These are phyloP conservation scores for Leucophora obtusa DNA, from an alignment of 2,888 invertebrate genomes.

Conservation along the genomic window DNA sequence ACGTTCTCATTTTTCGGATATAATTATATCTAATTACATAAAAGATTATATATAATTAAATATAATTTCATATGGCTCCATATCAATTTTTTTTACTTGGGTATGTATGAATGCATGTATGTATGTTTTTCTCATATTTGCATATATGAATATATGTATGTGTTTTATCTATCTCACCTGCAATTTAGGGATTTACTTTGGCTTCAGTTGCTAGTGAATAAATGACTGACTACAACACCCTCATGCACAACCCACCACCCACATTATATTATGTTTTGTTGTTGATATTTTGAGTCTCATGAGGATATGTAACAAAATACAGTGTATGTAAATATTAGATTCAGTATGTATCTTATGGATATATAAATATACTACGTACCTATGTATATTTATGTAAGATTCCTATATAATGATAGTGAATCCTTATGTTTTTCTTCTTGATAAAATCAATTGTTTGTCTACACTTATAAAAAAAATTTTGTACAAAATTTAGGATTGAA, in stretches of 20 bases:
- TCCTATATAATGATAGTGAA: constrained; percentile 28
- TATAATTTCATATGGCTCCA: no score
- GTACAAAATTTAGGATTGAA: no score
- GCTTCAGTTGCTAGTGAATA: constrained; percentile 39
- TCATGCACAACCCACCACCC: constrained; percentile 35
- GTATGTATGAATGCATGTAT: no score
- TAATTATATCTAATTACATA: no score
- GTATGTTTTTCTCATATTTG: neutral
- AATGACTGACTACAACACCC: neutral
- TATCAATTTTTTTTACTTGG: no score
- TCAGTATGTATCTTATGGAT: constrained; percentile 15
- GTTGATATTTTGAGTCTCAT: constrained; percentile 33
- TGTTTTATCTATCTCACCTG: constrained; percentile 53
- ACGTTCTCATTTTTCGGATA: no score
- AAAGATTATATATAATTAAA: no score
- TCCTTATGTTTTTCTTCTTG: constrained; percentile 35
- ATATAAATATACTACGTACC: neutral
- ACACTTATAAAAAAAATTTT: no score
- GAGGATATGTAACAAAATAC: constrained; percentile 48
- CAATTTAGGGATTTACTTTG: constrained; percentile 59
- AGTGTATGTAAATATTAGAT: constrained; percentile 8
- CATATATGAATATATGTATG: neutral
- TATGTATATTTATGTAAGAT: constrained; percentile 9
- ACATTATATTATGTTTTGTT: constrained; percentile 11
- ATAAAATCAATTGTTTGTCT: constrained; percentile 33